Evolutionary conservation across 2,888 invertebrate genomes (phyloP), one percentile per base, ranked within the genome.

Genomic region (Phaedon cochleariae): DNA sequence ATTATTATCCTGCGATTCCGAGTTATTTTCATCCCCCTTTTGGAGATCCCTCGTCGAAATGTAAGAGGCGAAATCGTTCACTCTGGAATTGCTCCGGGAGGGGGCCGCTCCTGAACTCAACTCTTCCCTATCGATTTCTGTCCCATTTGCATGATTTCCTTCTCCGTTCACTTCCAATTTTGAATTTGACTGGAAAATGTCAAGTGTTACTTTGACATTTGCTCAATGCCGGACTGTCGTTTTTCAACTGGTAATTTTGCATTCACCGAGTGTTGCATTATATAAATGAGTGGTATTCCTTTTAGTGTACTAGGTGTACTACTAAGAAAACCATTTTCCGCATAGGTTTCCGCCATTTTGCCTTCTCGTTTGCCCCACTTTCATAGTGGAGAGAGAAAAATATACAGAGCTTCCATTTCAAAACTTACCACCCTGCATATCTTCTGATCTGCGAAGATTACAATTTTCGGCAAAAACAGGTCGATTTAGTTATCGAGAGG

Each of bases 21-120:
- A 65, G 9, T 67, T 80, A 15, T 81, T 80, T 10, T 73, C 70
- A 18, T 85, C 81, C 1, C 86, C 86, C 15, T 86, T 85, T 0
- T 85, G 84, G 65, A 85, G 77, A 68, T 79, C 79, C 68, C 77
- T 81, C 29, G 74, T 72, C 76, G 88, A 87, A 75, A 88, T 88
- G 77, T 88, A 88, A 60, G 88, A 88, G 63, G 88, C 88, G 78
- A 87, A 88, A 80, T 88, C 87, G 71, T 87, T 88, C 4, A 88
- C 77, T 60, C 80, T 74, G 18, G 77, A 73, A 63, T 57, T 64
- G 55, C 61, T 71, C 65, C 37, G 71, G 10, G 66, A 60, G 9
- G 62, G 62, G 34, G 48, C 31, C 15, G 51, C 64, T 21, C 61
- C 61, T n/a, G 12, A 37, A 17, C 26, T 49, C 60, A 18, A 62